Base-by-base conservation (phyloP, 2,113 vertebrate genomes). In the Menura novaehollandiae region DNA sequence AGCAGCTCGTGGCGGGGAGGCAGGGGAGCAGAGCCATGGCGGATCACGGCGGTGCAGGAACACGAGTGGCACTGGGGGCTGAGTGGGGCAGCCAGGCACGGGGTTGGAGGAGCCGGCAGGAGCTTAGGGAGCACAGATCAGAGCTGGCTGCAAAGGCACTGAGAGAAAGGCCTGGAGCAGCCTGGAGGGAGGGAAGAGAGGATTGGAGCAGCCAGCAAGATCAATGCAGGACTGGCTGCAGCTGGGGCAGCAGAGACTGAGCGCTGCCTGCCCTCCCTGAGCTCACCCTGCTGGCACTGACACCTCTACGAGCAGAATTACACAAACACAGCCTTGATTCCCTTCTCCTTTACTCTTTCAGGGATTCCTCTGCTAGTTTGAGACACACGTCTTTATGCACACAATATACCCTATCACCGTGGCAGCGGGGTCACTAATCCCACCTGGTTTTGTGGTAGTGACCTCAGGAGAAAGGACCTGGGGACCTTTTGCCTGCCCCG, bases 81-180 rank as follows among this genome's bases (percentile, higher is more conserved):
- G 1, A 3, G 6, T 5, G 13, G 59, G 23, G 33, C 1, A 3
- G 59, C 2, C 0, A 6, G 52, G 46, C 19, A 28, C 30, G 43
- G 26, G 33, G 51, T 90, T 1, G 0, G 75, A 83, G 68, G 15
- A 6, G 6, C 64, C 15, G 14, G 49, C 37, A 43, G 82, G 32
- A 91, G 46, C 32, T 2, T 19, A 94, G 81, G 62, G 52, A 95
- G 56, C 18, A 47, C 23, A 85, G 74, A 93, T 79, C 91, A 91
- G 81, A 93, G 81, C 79, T 28, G 69, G 58, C 62, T 87, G 87
- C 2, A 14, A 58, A 85, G 58, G 32, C 10, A 4, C 67, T 13
- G 49, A 84, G 64, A 91, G 60, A 88, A 96, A 87, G 73, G 89
- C 87, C 87, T 89, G 85, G 58, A 79, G 88, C 85, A 95, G 82